Conservation (phyloP, 2,797 vertebrate species). For the Cyprinodon diabolis region DNA sequence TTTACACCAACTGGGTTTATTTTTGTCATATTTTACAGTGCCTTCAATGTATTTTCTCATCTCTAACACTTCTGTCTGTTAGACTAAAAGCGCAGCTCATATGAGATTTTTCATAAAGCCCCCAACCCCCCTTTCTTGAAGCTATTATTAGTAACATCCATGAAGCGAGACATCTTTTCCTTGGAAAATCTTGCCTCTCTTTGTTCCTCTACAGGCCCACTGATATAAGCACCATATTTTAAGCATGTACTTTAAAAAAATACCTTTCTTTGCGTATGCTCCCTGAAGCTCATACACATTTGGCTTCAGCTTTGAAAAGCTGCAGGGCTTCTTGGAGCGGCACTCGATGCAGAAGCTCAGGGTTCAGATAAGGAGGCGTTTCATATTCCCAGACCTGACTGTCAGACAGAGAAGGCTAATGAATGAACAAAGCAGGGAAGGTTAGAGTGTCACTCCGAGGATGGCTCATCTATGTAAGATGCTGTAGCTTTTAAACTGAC, state of each 20-base stretch:
- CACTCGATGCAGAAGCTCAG: conserved; percentile 34
- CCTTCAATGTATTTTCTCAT: conserved; percentile 50
- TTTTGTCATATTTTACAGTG: conserved; percentile 38
- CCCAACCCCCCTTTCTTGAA: conserved; percentile 4
- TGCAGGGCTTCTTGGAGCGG: conserved; percentile 30
- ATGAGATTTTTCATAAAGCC: conserved; percentile 35
- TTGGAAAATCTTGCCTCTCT: conserved; percentile 23
- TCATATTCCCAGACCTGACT: conserved; percentile 27
- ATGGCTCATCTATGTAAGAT: not conserved
- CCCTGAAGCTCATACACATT: conserved; percentile 51
- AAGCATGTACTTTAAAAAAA: conserved; percentile 16
- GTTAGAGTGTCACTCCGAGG: conserved; percentile 25
- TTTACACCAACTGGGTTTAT: conserved; percentile 20
- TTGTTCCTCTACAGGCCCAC: conserved; percentile 33
- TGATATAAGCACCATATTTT: conserved; percentile 13
- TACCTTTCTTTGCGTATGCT: conserved; percentile 28
- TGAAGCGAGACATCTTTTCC: conserved; percentile 23
- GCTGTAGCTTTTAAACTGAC: not conserved
- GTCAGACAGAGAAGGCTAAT: conserved; percentile 23
- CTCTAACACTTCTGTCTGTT: conserved; percentile 44
- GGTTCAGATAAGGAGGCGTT: conserved; percentile 38
- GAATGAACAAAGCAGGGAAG: conserved; percentile 28
- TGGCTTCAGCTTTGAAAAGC: conserved; percentile 42
- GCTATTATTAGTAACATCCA: conserved; percentile 36
- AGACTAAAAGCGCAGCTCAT: conserved; percentile 44